phyloP scores from a whole-genome alignment of 2,888 invertebrate species.

The Craniophora ligustri region DNA sequence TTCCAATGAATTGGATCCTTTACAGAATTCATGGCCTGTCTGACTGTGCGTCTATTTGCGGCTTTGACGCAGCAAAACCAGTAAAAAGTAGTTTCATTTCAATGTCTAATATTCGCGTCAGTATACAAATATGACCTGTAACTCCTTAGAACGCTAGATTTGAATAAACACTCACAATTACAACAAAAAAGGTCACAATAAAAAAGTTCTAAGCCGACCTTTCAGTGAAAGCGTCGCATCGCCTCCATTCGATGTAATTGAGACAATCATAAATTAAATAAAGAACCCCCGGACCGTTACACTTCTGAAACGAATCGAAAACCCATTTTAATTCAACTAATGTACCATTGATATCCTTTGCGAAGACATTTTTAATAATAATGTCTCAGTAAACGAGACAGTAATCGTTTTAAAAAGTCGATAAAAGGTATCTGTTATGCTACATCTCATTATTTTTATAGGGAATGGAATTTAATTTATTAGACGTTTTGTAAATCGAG shows the following conservation, averaged over 20 bases:
- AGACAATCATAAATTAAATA: slow-evolving; percentile 79
- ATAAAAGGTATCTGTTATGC: slow-evolving; percentile 38
- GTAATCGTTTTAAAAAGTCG: slow-evolving; percentile 40
- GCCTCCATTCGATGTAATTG: slow-evolving; percentile 66
- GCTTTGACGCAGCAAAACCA: too few relatives aligned
- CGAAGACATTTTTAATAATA: slow-evolving; percentile 57
- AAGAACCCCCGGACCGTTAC: slow-evolving; percentile 61
- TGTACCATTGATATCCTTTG: slow-evolving; percentile 54
- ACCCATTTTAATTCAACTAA: slow-evolving; percentile 69
- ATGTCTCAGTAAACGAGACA: slow-evolving; percentile 37
- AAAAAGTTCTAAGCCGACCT: slow-evolving; percentile 2
- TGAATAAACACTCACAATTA: too few relatives aligned
- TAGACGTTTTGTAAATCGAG: slow-evolving; percentile 3
- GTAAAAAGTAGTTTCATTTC: too few relatives aligned
- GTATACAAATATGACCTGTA: too few relatives aligned
- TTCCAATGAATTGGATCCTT: too few relatives aligned
- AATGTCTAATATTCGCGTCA: too few relatives aligned
- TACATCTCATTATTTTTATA: slow-evolving; percentile 38
- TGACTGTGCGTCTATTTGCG: too few relatives aligned
- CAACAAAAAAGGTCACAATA: slow-evolving; percentile 1
- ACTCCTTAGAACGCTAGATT: too few relatives aligned
- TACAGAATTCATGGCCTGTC: too few relatives aligned
- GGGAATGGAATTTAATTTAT: slow-evolving; percentile 14
- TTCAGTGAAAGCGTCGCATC: neutral
- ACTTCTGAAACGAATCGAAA: slow-evolving; percentile 58